These are phyloP conservation scores for Pollimyrus isidori DNA, from an alignment of 2,113 vertebrate species.

Conservation along the genomic window DNA sequence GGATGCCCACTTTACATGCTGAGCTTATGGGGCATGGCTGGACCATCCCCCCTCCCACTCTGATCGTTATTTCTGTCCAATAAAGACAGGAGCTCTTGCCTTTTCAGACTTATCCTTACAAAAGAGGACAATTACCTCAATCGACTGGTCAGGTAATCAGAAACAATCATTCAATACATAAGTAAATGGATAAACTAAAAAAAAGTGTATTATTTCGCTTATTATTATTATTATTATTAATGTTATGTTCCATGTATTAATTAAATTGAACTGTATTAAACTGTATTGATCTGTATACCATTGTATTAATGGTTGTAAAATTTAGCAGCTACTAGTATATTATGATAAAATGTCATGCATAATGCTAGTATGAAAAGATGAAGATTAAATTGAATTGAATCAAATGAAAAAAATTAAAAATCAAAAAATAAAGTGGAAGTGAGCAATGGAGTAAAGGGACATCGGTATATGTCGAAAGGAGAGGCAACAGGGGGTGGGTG, in stretches of 20 bases:
- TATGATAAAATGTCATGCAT: not conserved
- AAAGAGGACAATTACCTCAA: not conserved
- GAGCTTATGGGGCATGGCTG: not conserved
- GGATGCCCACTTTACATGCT: conserved; percentile 51
- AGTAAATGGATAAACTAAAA: not conserved
- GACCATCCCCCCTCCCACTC: not conserved
- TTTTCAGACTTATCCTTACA: not conserved
- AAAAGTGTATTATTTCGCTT: not conserved
- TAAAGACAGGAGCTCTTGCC: not conserved
- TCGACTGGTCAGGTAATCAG: not conserved
- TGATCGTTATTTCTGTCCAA: not conserved
- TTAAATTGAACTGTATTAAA: not conserved
- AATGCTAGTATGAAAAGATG: not conserved
- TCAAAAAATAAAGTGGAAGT: not conserved
- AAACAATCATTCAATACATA: not conserved
- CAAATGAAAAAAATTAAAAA: not conserved
- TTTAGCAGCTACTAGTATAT: not conserved
- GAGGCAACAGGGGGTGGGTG: not conserved
- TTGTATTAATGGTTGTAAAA: not conserved
- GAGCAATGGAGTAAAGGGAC: not conserved
- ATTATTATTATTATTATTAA: not conserved
- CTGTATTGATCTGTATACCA: too few relatives aligned
- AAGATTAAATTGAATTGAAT: not conserved
- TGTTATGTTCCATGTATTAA: not conserved
- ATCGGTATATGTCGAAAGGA: not conserved